Base-by-base conservation (phyloP, 2,113 vertebrate genomes). In the Grammatotria lemairii region DNA sequence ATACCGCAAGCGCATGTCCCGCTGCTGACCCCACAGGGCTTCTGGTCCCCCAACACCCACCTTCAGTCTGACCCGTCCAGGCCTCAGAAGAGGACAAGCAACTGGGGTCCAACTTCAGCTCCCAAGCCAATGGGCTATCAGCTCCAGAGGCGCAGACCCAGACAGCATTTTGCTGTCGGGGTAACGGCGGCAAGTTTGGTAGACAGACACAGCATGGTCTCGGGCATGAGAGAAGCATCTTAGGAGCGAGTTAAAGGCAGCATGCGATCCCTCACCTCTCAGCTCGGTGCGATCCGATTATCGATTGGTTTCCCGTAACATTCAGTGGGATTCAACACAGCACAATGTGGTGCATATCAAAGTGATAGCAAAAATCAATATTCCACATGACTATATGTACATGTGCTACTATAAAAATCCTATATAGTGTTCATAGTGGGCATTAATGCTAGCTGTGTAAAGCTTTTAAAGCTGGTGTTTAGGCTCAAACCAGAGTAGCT, bases 1-100 rank as follows among this genome's bases (percentile, higher is more conserved):
- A 91, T 99, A 99, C 91, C 97, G 97, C 85, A 99, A 99, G 91
- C 97, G 97, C 81, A 97, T 97, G 97, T 97, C 97, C 86, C 96
- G 95, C 82, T 97, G 97, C 93, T 97, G 96, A 97, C 85, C 87
- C 81, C 3, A 1, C 13, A 73, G 58, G 79, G 68, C 73, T 85
- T 16, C 35, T 9, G 5, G 35, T 63, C 65, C 88, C 89, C 90
- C 40, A 53, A 19, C 23, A 78, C 23, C 65, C 73, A 86, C 83
- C 81, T 86, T 70, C 81, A 88, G 87, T 88, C 82, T 84, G 83
- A 88, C 87, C 86, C 19, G 31, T 65, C 49, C 87, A 84, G 83
- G 85, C 83, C 85, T 70, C 38, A 14, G 60, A 86, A 65, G 60
- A 87, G 82, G 87, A 90, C 84, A 23, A 81, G 83, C 84, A 68